Evolutionary conservation across 2,113 vertebrate genomes (phyloP), one percentile per base, ranked within the genome.

Genomic region (Pluvianellus socialis): DNA sequence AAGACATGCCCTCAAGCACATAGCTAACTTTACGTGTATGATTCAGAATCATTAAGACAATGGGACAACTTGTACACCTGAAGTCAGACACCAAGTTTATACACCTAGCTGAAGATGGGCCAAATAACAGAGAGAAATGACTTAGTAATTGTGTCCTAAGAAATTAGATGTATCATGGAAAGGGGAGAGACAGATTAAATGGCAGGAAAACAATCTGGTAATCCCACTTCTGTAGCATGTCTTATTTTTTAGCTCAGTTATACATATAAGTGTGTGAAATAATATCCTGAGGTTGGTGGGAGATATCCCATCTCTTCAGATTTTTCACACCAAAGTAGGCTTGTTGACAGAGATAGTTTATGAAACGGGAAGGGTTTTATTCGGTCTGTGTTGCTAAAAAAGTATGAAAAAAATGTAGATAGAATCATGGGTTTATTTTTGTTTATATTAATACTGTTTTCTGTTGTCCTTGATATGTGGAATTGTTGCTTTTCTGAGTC

Each of bases 361-460:
- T 53, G 40, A 92, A 81, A 85, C 63, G 50, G 42, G 50, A 79
- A 92, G 62, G 33, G 8, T 23, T 92, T 91, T 63, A 58, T 35
- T 67, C 42, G 62, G 75, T 70, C 42, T 75, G 44, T 70, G 53
- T 91, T 92, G 74, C 70, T 94, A 76, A 92, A 88, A 28, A 91
- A 95, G 58, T 62, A 93, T 84, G 80, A 70, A 92, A 94, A 95
- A 89, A 92, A 96, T 76, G 56, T 59, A 87, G 45, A 73, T 42
- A 79, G 38, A 89, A 58, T 68, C 28, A 82, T 66, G 50, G 22
- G 52, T 66, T 94, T 86, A 52, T 85, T 94, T 94, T 92, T 94
- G 73, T 92, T 97, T 97, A 71, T 70, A 73, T 89, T 85, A 90
- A 49, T 85, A 62, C 67, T 91, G 42, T 82, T 90, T 95, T 97